phyloP scores from a whole-genome alignment of 2,113 vertebrate species.

The Picathartes gymnocephalus region DNA sequence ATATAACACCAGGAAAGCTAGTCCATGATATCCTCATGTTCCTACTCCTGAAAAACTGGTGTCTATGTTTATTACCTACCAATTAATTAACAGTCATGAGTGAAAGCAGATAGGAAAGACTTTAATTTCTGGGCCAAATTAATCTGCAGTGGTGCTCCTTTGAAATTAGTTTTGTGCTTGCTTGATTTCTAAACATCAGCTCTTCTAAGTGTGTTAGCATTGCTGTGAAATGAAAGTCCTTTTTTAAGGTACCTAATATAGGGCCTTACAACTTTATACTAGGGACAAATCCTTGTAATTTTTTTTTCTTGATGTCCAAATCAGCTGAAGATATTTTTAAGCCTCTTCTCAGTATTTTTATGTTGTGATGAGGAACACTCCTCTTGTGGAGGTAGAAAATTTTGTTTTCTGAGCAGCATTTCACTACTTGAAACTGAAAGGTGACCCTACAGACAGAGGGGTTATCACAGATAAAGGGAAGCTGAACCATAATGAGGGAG shows the following conservation, averaged over 20 bases:
- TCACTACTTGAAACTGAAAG: not conserved
- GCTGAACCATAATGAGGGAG: not conserved
- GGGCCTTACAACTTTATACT: not conserved
- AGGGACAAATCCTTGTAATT: not conserved
- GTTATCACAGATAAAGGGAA: not conserved
- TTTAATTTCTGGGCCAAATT: not conserved
- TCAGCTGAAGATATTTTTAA: not conserved
- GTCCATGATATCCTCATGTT: accelerated
- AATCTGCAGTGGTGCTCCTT: not conserved
- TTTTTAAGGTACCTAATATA: not conserved
- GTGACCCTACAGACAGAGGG: not conserved
- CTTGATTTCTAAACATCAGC: not conserved
- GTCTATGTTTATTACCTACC: not conserved
- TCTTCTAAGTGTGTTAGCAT: not conserved
- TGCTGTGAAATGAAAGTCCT: not conserved
- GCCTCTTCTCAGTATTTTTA: not conserved
- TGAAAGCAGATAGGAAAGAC: not conserved
- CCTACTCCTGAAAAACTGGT: not conserved
- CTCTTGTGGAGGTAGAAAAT: not conserved
- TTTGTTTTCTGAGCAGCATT: not conserved
- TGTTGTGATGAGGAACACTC: not conserved
- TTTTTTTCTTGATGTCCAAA: not conserved
- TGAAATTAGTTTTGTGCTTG: not conserved
- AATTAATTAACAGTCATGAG: conserved; percentile 17
- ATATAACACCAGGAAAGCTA: not conserved